Percentiles rank a stretch among this genome's conserved stretches.
Evolutionary conservation across 2,888 invertebrate genomes (phyloP).

Genomic region (Agrotis clavis): DNA sequence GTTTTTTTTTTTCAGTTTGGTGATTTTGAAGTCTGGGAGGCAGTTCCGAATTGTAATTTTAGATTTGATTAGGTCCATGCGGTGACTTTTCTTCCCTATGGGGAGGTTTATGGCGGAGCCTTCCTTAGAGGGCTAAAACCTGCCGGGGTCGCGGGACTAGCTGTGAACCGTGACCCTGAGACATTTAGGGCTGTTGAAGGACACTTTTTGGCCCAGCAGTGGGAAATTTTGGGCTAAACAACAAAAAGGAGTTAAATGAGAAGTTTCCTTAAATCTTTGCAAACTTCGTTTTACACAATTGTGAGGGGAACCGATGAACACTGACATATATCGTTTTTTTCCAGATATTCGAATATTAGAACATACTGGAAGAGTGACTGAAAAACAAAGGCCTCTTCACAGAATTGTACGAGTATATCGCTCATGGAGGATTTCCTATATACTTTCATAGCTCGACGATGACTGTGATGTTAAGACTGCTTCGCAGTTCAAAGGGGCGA

Average conservation of each 20-base stretch:
- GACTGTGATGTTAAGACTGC: not conserved
- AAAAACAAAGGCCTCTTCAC: not conserved
- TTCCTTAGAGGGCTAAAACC: too few relatives aligned
- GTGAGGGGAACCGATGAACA: too few relatives aligned
- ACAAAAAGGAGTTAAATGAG: too few relatives aligned
- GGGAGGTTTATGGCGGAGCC: too few relatives aligned
- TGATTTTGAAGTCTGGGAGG: not conserved
- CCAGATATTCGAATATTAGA: accelerated
- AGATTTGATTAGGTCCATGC: too few relatives aligned
- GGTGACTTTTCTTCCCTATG: too few relatives aligned
- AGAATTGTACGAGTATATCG: not conserved
- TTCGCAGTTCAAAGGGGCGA: not conserved
- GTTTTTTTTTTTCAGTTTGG: slow-evolving; percentile 33
- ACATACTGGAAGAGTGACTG: not conserved
- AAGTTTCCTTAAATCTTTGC: not conserved
- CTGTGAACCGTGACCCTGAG: too few relatives aligned
- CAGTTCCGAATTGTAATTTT: not conserved
- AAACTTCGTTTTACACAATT: not conserved
- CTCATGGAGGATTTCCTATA: not conserved
- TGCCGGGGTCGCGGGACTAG: too few relatives aligned
- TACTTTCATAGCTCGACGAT: not conserved
- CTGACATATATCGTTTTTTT: not conserved
- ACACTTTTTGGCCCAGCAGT: too few relatives aligned
- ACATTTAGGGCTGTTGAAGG: too few relatives aligned
- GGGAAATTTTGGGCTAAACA: too few relatives aligned